These are phyloP conservation scores for Acanthosepion esculentum DNA, from an alignment of 2,888 invertebrate species.

Conservation along the genomic window DNA sequence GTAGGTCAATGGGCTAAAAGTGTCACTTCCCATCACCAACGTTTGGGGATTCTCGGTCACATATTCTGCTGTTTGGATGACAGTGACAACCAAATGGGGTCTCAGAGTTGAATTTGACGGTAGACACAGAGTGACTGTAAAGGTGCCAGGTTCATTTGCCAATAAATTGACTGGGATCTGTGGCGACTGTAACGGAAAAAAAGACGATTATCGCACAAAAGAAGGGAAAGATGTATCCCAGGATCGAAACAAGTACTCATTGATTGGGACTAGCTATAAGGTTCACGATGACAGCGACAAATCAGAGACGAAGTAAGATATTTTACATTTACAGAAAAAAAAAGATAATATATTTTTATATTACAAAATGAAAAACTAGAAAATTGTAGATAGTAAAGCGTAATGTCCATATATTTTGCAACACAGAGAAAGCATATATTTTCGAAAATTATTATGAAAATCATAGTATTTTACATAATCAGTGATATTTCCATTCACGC, in stretches of 20 bases:
- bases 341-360: no score
- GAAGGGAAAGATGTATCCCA: slow-evolving; percentile 53
- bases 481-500: no score
- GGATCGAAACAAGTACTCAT: slow-evolving; percentile 49
- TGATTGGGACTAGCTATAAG: slow-evolving; percentile 55
- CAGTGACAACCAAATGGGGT: slow-evolving; percentile 54
- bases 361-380: no score
- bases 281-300: slow-evolving; percentile 57
- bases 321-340: no score
- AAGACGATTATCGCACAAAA: slow-evolving; percentile 56
- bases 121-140: slow-evolving; percentile 52
- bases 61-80: slow-evolving; percentile 50
- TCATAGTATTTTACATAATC: no score
- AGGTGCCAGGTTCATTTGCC: slow-evolving; percentile 52
- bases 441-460: no score
- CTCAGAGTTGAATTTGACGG: slow-evolving; percentile 58
- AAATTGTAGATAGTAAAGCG: no score
- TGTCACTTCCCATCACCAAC: neutral
- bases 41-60: slow-evolving; percentile 48
- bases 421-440: no score
- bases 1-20: neutral
- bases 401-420: no score
- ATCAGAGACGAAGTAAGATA: neutral
- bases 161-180: slow-evolving; percentile 57
- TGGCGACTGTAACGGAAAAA: slow-evolving; percentile 59